These are phyloP conservation scores for Phalacrocorax pelagicus DNA, from an alignment of 2,113 vertebrate genomes.

Conservation along the genomic window DNA sequence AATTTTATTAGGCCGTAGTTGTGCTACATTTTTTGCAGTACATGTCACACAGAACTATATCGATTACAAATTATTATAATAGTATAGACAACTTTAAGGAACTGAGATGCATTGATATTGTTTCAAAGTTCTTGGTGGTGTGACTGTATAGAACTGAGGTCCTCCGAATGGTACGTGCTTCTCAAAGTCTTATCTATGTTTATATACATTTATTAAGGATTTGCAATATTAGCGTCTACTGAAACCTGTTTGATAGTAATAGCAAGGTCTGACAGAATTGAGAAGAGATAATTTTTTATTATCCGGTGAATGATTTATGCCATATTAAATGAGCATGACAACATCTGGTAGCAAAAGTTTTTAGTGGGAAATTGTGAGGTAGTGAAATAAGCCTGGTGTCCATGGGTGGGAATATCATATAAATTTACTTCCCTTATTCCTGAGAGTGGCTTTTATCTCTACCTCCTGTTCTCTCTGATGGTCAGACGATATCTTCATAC, in stretches of 20 bases:
- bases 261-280: not conserved
- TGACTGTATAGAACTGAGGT: not conserved
- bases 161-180: not conserved
- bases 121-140: not conserved
- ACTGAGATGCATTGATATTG: not conserved
- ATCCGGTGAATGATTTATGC: not conserved
- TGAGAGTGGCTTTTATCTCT: not conserved
- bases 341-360: not conserved
- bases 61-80: not conserved
- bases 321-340: not conserved
- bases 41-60: not conserved
- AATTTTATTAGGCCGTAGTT: not conserved
- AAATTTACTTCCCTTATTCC: not conserved
- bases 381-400: not conserved
- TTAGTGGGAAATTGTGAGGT: not conserved
- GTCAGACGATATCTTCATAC: not conserved
- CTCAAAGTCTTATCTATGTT: not conserved
- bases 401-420: not conserved
- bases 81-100: not conserved
- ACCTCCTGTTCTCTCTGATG: not conserved
- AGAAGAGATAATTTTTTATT: not conserved
- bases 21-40: not conserved
- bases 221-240: not conserved
- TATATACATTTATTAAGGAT: not conserved
- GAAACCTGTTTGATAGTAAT: not conserved